Evolutionary conservation across 2,113 vertebrate genomes (phyloP), one percentile per base, ranked within the genome.

Genomic region (Butorides virescens): DNA sequence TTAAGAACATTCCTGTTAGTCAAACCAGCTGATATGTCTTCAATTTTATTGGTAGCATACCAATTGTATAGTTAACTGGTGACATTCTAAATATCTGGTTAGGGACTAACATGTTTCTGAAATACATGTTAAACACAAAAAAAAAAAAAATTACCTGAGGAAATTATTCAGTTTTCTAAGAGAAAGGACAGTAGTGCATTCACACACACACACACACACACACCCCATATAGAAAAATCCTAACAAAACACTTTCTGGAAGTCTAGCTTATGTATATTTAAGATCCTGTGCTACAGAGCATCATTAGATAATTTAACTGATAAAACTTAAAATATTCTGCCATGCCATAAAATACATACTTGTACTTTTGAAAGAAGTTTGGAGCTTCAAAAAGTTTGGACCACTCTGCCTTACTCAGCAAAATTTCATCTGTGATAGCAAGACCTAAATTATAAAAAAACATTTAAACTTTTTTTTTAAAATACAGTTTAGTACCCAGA

Each of bases 311-410:
- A 50, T 96, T 80, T 86, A 94, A 93, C 77, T 94, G 90, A 86
- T 88, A 90, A 95, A 79, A 97, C 94, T 97, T 96, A 92, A 96
- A 97, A 95, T 93, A 98, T 95, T 97, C 97, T 96, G 47, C 97
- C 98, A 99, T 98, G 98, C 98, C 98, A 97, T 98, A 97, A 98
- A 98, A 99, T 99, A 99, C 99, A 99, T 99, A 99, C 99, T 99
- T 99, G 99, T 99, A 99, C 98, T 99, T 99, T 76, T 99, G 98
- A 99, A 99, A 99, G 98, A 99, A 99, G 98, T 99, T 98, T 97
- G 98, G 98, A 97, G 98, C 98, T 98, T 99, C 99, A 99, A 99
- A 99, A 97, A 99, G 98, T 98, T 99, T 99, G 98, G 98, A 98
- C 99, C 99, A 99, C 94, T 99, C 98, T 97, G 98, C 98, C 98